Base-by-base conservation (phyloP, 2,888 invertebrate species). In the Nineta flava region DNA sequence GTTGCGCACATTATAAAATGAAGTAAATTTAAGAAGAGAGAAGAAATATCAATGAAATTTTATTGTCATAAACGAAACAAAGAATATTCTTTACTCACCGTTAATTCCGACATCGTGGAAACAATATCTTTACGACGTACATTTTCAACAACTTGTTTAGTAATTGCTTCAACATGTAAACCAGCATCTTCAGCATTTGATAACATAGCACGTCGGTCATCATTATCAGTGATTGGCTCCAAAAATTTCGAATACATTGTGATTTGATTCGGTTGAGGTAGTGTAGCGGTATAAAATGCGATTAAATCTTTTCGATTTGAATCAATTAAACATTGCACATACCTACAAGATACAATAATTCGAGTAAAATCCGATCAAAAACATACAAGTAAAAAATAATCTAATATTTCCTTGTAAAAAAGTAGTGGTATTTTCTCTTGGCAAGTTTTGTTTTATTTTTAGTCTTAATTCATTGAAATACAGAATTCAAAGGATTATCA, bases 131-230 rank as follows among this genome's bases (percentile, higher is more conserved):
- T 67, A 46, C 66, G 66, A 2, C 76, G 65, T 50, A 86, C 82
- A 60, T 79, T 83, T 61, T 90, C 87, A 0, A 94, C 91, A 0
- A 93, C 85, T 52, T 81, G 72, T 61, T 84, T 81, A 1, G 93
- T 90, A 51, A 93, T 87, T 16, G 79, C 78, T 51, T 82, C 78
- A n/a, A 93, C 77, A 68, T 93, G 85, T 40, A 95, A 71, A 10
- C 85, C 86, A 42, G 82, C 83, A 56, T 74, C 73, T 48, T 80
- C 69, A 1, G 85, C 90, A 56, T 78, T 87, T 60, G 73, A 74
- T 17, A 90, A 70, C 34, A 85, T 81, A 44, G 70, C 68, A 50
- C 73, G 70, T 32, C 87, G 73, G 51, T 77, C 77, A n/a, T 80
- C 76, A 52, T 73, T 72, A 47, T 77, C 76, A 32, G 71, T 64